These are phyloP conservation scores for Orthosia incerta DNA, from an alignment of 2,888 invertebrate genomes.

Conservation along the genomic window DNA sequence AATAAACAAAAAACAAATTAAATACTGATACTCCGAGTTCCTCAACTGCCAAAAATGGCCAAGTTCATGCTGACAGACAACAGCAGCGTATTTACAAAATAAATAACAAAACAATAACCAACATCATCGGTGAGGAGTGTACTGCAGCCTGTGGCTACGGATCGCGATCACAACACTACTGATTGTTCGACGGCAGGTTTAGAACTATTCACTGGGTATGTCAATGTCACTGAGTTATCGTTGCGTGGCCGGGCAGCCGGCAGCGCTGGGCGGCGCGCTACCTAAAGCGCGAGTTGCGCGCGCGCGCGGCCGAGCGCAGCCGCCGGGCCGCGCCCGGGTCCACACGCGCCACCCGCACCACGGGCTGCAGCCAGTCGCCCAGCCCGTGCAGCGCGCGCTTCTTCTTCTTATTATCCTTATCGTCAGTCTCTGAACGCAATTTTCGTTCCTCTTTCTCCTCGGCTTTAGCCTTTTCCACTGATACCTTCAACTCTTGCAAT, in stretches of 20 bases:
- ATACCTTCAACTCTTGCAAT: constrained; percentile 74
- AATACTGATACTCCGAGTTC: constrained; percentile 72
- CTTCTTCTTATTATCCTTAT: constrained; percentile 78
- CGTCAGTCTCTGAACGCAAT: constrained; percentile 77
- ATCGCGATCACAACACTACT: constrained; percentile 56
- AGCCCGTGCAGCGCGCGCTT: constrained; percentile 78
- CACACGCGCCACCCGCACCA: constrained; percentile 93
- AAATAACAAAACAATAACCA: constrained; percentile 65
- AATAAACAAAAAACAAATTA: constrained; percentile 68
- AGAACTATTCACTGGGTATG: constrained; percentile 23
- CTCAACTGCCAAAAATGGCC: constrained; percentile 36
- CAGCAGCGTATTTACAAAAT: constrained; percentile 70
- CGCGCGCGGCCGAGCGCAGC: constrained; percentile 80
- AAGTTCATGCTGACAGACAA: constrained; percentile 51
- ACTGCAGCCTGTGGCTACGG: constrained; percentile 24
- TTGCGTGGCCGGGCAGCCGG: constrained; percentile 9
- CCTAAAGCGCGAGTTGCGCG: constrained; percentile 68
- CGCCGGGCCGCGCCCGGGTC: constrained; percentile 83
- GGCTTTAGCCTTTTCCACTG: constrained; percentile 73
- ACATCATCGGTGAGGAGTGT: constrained; percentile 17
- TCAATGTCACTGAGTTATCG: constrained; percentile 4
- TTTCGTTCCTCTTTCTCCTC: constrained; percentile 73
- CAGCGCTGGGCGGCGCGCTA: constrained; percentile 71
- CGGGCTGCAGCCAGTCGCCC: constrained; percentile 91
- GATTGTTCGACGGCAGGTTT: constrained; percentile 50